Conservation (phyloP, 1,140 invertebrate species). For the Patella vulgata region DNA sequence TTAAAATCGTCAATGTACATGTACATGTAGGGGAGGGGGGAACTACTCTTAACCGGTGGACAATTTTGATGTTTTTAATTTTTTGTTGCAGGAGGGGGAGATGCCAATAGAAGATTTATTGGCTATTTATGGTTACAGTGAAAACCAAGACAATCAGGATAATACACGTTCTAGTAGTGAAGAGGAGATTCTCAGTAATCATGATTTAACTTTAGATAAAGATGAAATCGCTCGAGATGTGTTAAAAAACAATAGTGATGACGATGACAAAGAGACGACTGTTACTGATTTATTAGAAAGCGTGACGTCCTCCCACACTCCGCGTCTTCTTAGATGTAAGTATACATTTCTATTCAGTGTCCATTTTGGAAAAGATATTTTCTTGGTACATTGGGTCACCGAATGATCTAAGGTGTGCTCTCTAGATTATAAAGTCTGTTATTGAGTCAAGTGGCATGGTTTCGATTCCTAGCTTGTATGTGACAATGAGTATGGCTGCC, state of each 20-base stretch:
- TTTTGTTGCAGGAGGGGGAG: conserved; percentile 75
- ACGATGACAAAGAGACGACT: conserved; percentile 57
- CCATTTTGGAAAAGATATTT: too few species aligned
- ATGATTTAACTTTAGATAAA: conserved; percentile 70
- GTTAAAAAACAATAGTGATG: conserved; percentile 57
- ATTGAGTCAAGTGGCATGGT: too few species aligned
- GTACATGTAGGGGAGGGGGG: too few species aligned
- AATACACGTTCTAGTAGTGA: conserved; percentile 69
- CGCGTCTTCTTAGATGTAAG: conserved; percentile 69
- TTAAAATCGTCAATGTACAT: too few species aligned
- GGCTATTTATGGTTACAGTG: conserved; percentile 83
- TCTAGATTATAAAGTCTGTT: too few species aligned
- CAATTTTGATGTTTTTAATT: too few species aligned
- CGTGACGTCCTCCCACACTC: conserved; percentile 57
- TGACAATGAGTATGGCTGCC: too few species aligned
- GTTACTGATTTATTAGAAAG: conserved; percentile 65
- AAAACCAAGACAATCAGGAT: conserved; percentile 67
- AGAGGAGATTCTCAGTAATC: conserved; percentile 69
- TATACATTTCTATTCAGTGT: too few species aligned
- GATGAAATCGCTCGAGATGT: conserved; percentile 66
- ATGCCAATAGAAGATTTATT: conserved; percentile 94
- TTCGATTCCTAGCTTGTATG: too few species aligned
- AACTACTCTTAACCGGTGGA: too few species aligned
- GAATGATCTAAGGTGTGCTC: too few species aligned
- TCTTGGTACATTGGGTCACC: too few species aligned